Evolutionary conservation across 2,113 vertebrate species (phyloP).

Genomic region (Gila orcuttii): DNA sequence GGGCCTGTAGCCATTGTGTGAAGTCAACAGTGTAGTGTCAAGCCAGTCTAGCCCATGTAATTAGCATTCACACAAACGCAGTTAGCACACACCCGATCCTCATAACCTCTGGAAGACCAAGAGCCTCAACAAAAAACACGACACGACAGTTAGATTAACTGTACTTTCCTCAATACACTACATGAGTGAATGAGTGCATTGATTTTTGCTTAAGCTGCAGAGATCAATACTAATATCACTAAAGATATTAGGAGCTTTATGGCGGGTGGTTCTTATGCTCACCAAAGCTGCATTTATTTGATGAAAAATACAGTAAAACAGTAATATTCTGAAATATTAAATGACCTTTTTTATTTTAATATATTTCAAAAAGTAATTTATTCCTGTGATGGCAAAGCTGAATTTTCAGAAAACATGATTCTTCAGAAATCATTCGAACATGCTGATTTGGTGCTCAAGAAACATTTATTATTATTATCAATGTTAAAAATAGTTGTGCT

Average conservation of each 20-base stretch:
- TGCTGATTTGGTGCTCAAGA: background rate
- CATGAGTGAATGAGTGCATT: background rate
- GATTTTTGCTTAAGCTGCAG: slow-evolving; percentile 2
- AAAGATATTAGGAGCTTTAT: background rate
- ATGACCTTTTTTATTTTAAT: too few relatives aligned
- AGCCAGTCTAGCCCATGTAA: slow-evolving; percentile 52
- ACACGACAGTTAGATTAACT: background rate
- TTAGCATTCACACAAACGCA: slow-evolving; percentile 55
- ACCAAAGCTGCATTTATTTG: too few relatives aligned
- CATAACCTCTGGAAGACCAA: slow-evolving; percentile 12
- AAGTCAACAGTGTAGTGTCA: slow-evolving; percentile 52
- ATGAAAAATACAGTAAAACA: too few relatives aligned
- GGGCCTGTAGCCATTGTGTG: slow-evolving; percentile 45
- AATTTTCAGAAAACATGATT: background rate
- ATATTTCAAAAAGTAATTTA: too few relatives aligned
- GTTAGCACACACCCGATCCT: slow-evolving; percentile 4
- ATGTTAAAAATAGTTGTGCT: background rate
- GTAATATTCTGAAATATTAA: too few relatives aligned
- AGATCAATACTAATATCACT: background rate
- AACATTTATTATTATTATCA: background rate
- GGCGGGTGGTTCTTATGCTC: too few relatives aligned
- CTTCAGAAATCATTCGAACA: background rate
- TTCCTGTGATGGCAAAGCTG: too few relatives aligned
- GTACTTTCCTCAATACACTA: background rate
- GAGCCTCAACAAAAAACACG: background rate